phyloP scores from a whole-genome alignment of 37 sponge, comb jelly and placozoan species.

The Amphimedon queenslandica region DNA sequence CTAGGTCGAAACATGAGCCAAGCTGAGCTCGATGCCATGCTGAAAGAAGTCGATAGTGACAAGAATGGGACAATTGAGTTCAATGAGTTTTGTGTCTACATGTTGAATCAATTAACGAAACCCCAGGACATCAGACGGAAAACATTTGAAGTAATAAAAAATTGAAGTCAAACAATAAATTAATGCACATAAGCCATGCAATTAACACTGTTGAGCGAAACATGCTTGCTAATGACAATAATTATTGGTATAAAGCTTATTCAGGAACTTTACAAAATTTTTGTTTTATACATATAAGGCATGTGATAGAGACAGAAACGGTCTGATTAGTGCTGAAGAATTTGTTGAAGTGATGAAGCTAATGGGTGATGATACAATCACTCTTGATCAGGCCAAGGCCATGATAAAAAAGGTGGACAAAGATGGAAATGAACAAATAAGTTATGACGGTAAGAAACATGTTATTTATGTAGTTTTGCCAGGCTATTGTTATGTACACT shows the following conservation, averaged over 20 bases:
- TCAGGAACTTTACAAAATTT: too few relatives aligned
- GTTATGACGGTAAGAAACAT: conserved; percentile 9
- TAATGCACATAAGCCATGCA: too few relatives aligned
- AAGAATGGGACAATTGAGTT: conserved; percentile 32
- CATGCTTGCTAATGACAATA: too few relatives aligned
- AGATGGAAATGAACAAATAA: neutral
- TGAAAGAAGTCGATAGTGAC: conserved; percentile 16
- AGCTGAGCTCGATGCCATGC: conserved; percentile 9
- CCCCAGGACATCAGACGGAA: neutral
- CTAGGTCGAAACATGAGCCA: conserved; percentile 9
- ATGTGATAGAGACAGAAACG: conserved; percentile 27
- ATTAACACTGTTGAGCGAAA: too few relatives aligned
- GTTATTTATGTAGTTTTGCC: too few relatives aligned
- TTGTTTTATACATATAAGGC: too few relatives aligned
- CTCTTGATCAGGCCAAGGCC: conserved; percentile 16
- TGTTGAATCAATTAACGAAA: neutral
- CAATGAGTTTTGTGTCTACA: conserved; percentile 19
- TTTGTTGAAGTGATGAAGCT: conserved; percentile 4
- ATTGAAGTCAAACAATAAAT: too few relatives aligned
- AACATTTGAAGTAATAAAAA: neutral
- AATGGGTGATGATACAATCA: conserved; percentile 15
- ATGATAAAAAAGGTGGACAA: conserved; percentile 1
- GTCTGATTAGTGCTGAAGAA: conserved; percentile 22
- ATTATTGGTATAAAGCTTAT: too few relatives aligned
- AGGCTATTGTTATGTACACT: too few relatives aligned